These are phyloP conservation scores for Motacilla tschutschensis DNA, from an alignment of 2,113 vertebrate genomes.

Conservation along the genomic window DNA sequence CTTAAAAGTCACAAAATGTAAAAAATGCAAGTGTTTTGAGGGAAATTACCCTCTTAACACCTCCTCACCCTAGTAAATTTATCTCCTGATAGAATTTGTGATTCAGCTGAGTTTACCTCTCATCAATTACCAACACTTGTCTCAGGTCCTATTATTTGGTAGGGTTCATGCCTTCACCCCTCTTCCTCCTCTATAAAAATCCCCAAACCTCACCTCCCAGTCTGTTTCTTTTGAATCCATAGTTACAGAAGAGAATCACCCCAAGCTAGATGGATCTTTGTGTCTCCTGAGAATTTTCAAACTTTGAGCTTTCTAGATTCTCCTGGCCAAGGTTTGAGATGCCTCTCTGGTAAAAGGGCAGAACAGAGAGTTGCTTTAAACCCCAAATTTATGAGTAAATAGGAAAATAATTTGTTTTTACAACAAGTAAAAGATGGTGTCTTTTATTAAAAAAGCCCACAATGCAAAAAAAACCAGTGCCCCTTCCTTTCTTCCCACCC, in stretches of 20 bases:
- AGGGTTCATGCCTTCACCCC: fast-evolving
- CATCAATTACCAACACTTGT: background rate
- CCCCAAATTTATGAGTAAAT: background rate
- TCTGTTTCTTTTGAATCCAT: background rate
- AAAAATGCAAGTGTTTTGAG: background rate
- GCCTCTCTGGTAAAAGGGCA: background rate
- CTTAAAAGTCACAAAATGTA: background rate
- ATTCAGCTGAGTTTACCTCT: background rate
- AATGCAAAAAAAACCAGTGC: fast-evolving
- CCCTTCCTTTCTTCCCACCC: fast-evolving
- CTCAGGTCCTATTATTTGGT: background rate
- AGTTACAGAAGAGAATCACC: background rate
- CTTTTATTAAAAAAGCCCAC: background rate
- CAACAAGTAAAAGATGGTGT: background rate
- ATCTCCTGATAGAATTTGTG: background rate
- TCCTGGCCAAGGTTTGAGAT: background rate
- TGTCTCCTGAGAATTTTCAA: background rate
- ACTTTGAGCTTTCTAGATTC: background rate
- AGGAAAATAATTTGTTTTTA: background rate
- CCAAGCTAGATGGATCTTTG: background rate
- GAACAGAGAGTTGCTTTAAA: background rate
- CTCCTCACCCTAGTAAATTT: background rate
- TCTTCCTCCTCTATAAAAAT: background rate
- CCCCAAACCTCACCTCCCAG: fast-evolving
- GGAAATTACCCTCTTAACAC: background rate